Conservation (phyloP, 2,113 vertebrate genomes). For the Osmerus mordax region DNA sequence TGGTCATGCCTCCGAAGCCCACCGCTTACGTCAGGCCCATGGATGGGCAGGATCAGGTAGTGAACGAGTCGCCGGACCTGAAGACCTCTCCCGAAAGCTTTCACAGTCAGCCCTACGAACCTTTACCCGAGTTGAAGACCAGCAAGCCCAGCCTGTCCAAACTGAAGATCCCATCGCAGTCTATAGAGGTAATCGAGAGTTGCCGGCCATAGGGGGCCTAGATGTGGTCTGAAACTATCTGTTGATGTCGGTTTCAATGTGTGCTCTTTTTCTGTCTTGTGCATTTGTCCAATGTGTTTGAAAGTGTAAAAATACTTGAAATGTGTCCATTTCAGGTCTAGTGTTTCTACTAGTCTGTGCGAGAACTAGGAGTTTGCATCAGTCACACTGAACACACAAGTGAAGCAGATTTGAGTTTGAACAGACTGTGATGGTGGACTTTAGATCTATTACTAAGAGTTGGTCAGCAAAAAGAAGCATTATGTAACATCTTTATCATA, state of each 20-base stretch:
- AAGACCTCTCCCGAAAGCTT: constrained; percentile 78
- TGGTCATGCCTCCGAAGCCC: constrained; percentile 84
- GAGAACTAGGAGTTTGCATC: neutral
- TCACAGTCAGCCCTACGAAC: constrained; percentile 65
- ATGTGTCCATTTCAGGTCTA: too few relatives aligned
- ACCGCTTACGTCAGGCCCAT: constrained; percentile 94
- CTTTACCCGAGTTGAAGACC: constrained; percentile 70
- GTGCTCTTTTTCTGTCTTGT: too few relatives aligned
- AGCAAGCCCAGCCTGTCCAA: constrained; percentile 76
- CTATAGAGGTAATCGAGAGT: constrained; percentile 78
- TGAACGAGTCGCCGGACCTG: constrained; percentile 81
- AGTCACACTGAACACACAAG: constrained; percentile 6
- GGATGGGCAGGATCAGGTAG: constrained; percentile 90
- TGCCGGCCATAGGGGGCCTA: neutral
- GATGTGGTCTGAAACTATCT: neutral
- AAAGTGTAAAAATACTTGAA: too few relatives aligned
- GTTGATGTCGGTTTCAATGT: too few relatives aligned
- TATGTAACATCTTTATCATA: constrained; percentile 1
- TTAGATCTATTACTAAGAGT: neutral
- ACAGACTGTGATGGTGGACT: constrained; percentile 14
- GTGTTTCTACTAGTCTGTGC: too few relatives aligned
- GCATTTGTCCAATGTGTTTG: too few relatives aligned
- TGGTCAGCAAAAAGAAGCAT: neutral
- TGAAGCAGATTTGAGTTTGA: constrained; percentile 2
- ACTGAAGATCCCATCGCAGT: constrained; percentile 73